Percentiles rank a stretch among this genome's conserved stretches.
Evolutionary conservation across 2,797 vertebrate species (phyloP).

Genomic region (Spinus olivaceus): DNA sequence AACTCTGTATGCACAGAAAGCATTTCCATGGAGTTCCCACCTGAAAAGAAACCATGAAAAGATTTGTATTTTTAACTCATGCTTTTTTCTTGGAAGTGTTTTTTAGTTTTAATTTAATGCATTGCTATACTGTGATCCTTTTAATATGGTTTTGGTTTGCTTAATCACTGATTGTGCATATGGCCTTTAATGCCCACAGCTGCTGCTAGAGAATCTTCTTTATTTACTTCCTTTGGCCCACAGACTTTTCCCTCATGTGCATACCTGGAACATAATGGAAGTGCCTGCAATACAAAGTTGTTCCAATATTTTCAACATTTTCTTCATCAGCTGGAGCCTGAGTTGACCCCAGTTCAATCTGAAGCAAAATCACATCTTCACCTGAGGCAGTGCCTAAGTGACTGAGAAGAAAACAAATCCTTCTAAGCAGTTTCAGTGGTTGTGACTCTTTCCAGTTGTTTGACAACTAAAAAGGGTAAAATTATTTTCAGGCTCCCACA

Average conservation of each 20-base stretch:
- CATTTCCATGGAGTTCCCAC: background rate
- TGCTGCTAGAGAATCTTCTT: background rate
- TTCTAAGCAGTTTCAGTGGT: background rate
- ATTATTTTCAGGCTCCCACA: background rate
- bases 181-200: background rate
- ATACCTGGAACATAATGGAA: background rate
- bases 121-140: background rate
- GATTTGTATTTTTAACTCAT: background rate
- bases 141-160: background rate
- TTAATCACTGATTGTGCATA: background rate
- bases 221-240: background rate
- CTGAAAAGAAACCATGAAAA: background rate
- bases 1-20: background rate
- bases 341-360: background rate
- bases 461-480: constrained; percentile 28
- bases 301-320: background rate
- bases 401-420: background rate
- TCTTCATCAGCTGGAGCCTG: background rate
- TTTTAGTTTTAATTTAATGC: background rate
- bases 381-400: background rate
- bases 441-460: constrained; percentile 44
- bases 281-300: background rate
- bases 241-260: background rate
- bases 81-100: background rate
- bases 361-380: constrained; percentile 10